Evolutionary conservation across 2,888 invertebrate genomes (phyloP), one percentile per base, ranked within the genome.

Genomic region (Erebia ligea): DNA sequence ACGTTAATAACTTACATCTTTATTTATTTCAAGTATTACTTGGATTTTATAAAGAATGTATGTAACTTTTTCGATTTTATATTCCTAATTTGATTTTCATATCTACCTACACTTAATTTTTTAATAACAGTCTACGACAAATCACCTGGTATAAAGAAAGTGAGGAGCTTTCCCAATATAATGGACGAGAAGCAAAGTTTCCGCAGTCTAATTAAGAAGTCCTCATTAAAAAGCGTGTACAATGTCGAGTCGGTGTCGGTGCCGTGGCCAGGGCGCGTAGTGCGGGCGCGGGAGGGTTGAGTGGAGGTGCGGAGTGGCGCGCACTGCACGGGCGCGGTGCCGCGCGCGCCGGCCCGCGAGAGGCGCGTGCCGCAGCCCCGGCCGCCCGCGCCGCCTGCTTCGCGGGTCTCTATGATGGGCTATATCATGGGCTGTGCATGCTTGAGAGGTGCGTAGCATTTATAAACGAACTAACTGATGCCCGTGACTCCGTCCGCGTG

Each of bases 401-500:
- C 83, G 80, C 86, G 91, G 73, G 82, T 89, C 80, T 94, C 95
- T 94, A 97, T 97, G 97, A 97, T 97, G 97, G 97, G 97, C 94
- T 97, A 97, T 95, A 97, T 97, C 95, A 97, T 97, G 97, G 97
- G 97, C 92, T 97, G 97, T 95, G 96, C 97, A 94, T 97, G 97
- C 95, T 95, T 97, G 93, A 97, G 97, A 97, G 97, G 97, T 97
- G 80, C 79, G 89, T 87, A 82, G 59, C 58, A 48, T 58, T 48
- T 25, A 21, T 10, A 1, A 45, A 4, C 67, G 15, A 15, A 13
- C n/a, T n/a, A n/a, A n/a, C n/a, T n/a, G n/a, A n/a, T n/a, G n/a
- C n/a, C n/a, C n/a, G n/a, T n/a, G n/a, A n/a, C n/a, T n/a, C n/a
- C n/a, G n/a, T n/a, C n/a, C n/a, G n/a, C n/a, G n/a, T n/a, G n/a